Conservation (phyloP, 2,797 vertebrate species). For the Catamblyrhynchus diadema region DNA sequence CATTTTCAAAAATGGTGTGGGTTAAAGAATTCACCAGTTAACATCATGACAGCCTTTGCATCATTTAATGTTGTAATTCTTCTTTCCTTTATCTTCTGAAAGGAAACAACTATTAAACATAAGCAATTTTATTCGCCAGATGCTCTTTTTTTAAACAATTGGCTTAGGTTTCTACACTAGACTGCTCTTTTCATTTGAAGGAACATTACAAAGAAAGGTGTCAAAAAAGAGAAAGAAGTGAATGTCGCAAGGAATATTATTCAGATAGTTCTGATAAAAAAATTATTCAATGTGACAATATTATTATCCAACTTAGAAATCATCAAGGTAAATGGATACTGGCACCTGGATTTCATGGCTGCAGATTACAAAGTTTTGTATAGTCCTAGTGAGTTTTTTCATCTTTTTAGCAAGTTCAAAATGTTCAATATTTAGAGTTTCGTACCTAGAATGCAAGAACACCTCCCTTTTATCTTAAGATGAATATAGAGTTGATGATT, state of each 20-base stretch:
- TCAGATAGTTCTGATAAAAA: not conserved
- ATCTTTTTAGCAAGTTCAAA: not conserved
- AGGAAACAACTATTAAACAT: not conserved
- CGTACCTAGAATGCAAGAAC: not conserved
- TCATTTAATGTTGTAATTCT: not conserved
- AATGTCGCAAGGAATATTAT: not conserved
- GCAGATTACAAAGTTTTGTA: not conserved
- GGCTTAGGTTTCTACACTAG: not conserved
- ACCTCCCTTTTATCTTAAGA: not conserved
- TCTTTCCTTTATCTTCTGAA: not conserved
- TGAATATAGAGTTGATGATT: not conserved
- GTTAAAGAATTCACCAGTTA: not conserved
- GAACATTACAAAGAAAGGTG: not conserved
- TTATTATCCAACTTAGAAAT: not conserved
- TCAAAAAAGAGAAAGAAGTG: not conserved
- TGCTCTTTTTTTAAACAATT: not conserved
- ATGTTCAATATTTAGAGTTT: not conserved
- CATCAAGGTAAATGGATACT: not conserved
- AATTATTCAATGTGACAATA: not conserved
- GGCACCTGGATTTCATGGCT: not conserved
- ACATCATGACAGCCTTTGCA: not conserved
- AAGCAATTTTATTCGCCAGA: not conserved
- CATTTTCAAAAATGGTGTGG: not conserved
- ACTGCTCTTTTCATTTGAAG: not conserved
- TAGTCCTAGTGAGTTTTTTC: not conserved